These are phyloP conservation scores for Drosophila teissieri DNA, from an alignment of 1,140 invertebrate species.

Conservation along the genomic window DNA sequence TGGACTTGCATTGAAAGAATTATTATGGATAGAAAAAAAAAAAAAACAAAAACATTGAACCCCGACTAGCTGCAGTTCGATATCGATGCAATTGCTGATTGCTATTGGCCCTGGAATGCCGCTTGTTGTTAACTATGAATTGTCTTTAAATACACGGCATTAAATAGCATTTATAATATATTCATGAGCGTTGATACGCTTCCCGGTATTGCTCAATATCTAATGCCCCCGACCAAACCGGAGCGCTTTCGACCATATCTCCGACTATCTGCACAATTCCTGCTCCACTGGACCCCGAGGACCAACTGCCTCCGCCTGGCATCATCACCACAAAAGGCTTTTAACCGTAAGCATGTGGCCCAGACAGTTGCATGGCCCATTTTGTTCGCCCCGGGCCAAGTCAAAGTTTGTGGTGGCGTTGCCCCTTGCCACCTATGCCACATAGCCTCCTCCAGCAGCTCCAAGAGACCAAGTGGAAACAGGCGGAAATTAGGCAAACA, in stretches of 20 bases:
- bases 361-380: constrained; percentile 77
- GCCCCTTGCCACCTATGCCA: constrained; percentile 8
- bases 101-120: constrained; percentile 46
- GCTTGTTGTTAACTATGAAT: constrained; percentile 64
- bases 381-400: constrained; percentile 65
- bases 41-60: constrained; percentile 73
- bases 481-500: not conserved
- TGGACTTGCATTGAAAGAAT: constrained; percentile 67
- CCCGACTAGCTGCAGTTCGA: constrained; percentile 48
- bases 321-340: constrained; percentile 52
- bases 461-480: constrained; percentile 6
- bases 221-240: constrained; percentile 41
- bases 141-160: constrained; percentile 82
- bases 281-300: constrained; percentile 4
- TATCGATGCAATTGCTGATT: constrained; percentile 81
- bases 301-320: not conserved
- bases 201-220: constrained; percentile 79
- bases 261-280: constrained; percentile 37
- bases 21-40: constrained; percentile 76
- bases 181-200: constrained; percentile 72
- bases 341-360: constrained; percentile 72
- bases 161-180: constrained; percentile 83
- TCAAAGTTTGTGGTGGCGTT: constrained; percentile 42
- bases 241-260: constrained; percentile 42
- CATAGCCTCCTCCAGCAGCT: constrained; percentile 4